These are phyloP conservation scores for Axea sp. DNA, from an alignment of 2,888 invertebrate genomes.

Conservation along the genomic window DNA sequence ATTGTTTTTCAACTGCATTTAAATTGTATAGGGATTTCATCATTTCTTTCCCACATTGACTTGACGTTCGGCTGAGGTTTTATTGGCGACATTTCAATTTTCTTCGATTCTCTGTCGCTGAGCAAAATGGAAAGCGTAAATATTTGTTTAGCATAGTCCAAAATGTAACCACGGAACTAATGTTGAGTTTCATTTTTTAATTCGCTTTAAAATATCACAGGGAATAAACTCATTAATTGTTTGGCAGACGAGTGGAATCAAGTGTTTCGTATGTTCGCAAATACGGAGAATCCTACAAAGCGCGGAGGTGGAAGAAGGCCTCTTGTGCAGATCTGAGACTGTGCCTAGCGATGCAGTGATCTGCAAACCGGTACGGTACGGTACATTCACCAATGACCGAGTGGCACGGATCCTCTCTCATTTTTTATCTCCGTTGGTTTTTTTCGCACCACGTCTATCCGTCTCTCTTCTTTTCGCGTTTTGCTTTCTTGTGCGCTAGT, in stretches of 20 bases:
- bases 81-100: too few species aligned
- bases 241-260: constrained; percentile 6
- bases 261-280: constrained; percentile 27
- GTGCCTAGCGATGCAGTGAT: constrained; percentile 56
- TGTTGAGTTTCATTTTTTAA: too few species aligned
- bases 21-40: too few species aligned
- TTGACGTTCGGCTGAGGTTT: too few species aligned
- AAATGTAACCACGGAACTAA: too few species aligned
- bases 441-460: constrained; percentile 10
- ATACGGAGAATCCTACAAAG: constrained; percentile 38
- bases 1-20: too few species aligned
- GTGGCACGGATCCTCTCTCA: constrained; percentile 73
- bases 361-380: constrained; percentile 63
- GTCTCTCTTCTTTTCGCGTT: constrained; percentile 56
- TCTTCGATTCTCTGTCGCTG: too few species aligned
- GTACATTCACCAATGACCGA: constrained; percentile 78
- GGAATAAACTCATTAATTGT: constrained; percentile 43
- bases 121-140: too few species aligned
- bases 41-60: too few species aligned
- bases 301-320: constrained; percentile 57
- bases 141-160: too few species aligned
- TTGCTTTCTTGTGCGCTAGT: constrained; percentile 48
- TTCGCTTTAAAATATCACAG: neutral
- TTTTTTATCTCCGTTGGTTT: constrained; percentile 29
- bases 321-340: constrained; percentile 52